A percentile compares a stretch with the other conserved stretches of the same genome.
These are phyloP conservation scores for Bradypus variegatus DNA, from an alignment of 2,797 vertebrate species.

Conservation along the genomic window DNA sequence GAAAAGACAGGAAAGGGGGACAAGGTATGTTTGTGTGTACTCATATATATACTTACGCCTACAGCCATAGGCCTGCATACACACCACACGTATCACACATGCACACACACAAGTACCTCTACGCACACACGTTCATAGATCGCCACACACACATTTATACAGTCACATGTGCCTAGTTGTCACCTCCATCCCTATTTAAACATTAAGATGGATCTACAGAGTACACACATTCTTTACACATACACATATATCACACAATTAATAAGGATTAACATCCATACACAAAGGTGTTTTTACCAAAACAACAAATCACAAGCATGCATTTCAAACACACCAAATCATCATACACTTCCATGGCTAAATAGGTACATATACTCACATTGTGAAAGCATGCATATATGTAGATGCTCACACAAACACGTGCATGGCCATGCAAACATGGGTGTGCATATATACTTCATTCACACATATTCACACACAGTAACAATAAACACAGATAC, in stretches of 20 bases:
- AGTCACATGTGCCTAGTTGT: background rate
- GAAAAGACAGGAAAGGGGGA: background rate
- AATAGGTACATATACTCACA: background rate
- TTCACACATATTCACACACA: background rate
- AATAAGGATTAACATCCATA: background rate
- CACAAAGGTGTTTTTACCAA: background rate
- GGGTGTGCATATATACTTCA: background rate
- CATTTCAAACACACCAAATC: background rate
- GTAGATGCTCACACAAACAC: background rate
- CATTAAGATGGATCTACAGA: background rate
- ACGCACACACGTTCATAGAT: no score
- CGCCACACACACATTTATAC: background rate
- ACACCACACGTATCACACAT: background rate
- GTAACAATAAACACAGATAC: background rate
- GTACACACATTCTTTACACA: background rate
- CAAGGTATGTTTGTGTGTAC: no score
- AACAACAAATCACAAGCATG: background rate
- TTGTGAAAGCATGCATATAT: background rate
- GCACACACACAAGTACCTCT: fast-evolving
- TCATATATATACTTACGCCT: background rate
- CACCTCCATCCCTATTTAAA: background rate
- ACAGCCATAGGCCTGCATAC: fast-evolving
- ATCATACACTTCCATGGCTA: background rate
- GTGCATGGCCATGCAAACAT: background rate
- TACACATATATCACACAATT: background rate